phyloP scores from a whole-genome alignment of 2,797 vertebrate genomes.

The Nyctibius grandis region DNA sequence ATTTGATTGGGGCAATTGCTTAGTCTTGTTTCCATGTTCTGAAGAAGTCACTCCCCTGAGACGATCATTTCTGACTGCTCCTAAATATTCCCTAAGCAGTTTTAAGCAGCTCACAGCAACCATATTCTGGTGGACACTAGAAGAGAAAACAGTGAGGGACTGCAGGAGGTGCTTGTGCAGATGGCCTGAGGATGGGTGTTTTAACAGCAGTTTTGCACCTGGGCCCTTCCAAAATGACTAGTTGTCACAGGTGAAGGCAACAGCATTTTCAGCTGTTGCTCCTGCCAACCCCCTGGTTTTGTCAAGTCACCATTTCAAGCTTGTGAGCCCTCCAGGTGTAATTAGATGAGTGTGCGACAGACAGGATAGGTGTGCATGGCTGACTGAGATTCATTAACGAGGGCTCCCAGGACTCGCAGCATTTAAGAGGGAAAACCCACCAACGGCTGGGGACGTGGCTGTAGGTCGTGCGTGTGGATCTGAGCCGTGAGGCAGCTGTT shows the following conservation, averaged over 20 bases:
- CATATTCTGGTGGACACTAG: fast-evolving
- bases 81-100: neutral
- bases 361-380: fast-evolving
- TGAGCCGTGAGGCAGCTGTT: neutral
- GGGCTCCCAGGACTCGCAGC: neutral
- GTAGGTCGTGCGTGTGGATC: neutral
- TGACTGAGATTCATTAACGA: neutral
- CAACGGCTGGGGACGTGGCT: neutral
- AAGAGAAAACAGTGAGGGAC: neutral
- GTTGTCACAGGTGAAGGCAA: neutral
- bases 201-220: neutral
- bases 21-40: neutral
- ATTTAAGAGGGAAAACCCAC: neutral
- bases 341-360: fast-evolving
- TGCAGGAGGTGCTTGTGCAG: neutral
- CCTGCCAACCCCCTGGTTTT: neutral
- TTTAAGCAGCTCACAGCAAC: neutral
- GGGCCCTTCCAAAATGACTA: neutral
- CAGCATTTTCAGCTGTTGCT: neutral
- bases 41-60: neutral
- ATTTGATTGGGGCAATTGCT: neutral
- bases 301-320: neutral
- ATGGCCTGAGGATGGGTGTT: neutral
- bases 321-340: neutral
- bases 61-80: neutral